Percentiles rank a stretch among this genome's conserved stretches.
phyloP scores from a whole-genome alignment of 2,797 vertebrate genomes.

The Neomorphus geoffroyi region DNA sequence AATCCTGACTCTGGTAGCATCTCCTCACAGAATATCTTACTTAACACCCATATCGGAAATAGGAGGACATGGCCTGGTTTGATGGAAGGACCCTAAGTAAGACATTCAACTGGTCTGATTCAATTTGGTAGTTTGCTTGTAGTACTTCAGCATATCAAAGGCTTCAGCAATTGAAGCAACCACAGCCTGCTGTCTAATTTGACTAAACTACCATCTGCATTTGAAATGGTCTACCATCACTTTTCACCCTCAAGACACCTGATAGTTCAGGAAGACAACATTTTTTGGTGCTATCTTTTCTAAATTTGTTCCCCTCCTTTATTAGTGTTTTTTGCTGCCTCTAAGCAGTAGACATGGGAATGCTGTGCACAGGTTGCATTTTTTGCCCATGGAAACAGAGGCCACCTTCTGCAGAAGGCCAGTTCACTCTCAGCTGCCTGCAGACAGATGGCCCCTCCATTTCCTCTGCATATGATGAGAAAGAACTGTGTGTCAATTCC shows the following conservation, averaged over 20 bases:
- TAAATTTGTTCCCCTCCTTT: neutral
- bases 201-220: neutral
- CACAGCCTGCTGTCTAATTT: neutral
- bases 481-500: neutral
- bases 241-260: neutral
- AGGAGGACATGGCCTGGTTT: neutral
- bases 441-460: neutral
- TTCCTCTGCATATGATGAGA: neutral
- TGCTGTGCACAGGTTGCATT: neutral
- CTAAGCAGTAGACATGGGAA: fast-evolving
- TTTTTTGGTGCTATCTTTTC: neutral
- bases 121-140: neutral
- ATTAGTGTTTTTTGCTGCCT: neutral
- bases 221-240: neutral
- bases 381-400: neutral
- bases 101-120: neutral
- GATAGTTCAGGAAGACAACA: neutral
- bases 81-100: neutral
- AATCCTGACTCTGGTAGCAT: neutral
- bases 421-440: neutral
- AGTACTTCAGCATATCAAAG: neutral
- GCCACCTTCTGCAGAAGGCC: neutral
- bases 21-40: neutral
- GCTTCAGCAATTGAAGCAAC: neutral
- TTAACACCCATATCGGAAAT: neutral